Evolutionary conservation across 2,113 vertebrate genomes (phyloP), one percentile per base, ranked within the genome.

Genomic region (Egretta garzetta): DNA sequence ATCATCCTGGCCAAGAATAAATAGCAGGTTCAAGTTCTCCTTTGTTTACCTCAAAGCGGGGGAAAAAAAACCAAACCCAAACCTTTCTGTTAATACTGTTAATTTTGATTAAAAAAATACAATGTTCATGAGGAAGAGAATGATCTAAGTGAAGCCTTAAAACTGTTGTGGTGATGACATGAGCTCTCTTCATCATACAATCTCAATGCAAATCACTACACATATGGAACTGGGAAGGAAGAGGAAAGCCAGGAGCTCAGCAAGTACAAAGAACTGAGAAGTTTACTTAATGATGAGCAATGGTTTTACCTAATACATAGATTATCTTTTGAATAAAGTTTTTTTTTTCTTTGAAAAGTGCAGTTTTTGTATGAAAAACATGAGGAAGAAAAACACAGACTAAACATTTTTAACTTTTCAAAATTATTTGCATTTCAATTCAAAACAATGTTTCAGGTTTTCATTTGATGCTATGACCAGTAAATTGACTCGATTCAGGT

Each of bases 1-100:
- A 72, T 5, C 24, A 12, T 10, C 37, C 28, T 15, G 53, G 23
- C 30, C 59, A 39, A 62, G 43, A 89, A 73, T 35, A 53, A 62
- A 30, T 10, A 74, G 12, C 18, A 55, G 10, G 7, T 39, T 80
- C 23, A 45, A 71, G 3, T 63, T 83, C n/a, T 75, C 5, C 24
- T 47, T 82, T 50, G 4, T 35, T n/a, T 68, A 41, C 8, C 12
- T 9, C 1, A 82, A 88, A 79, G 16, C 4, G 8, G 6, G 41
- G 16, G 5, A 4, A 4, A 4, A 4, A 37, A 11, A 11, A n/a
- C n/a, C n/a, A 15, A 5, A 1, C 1, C 11, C 7, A 58, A 43
- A 43, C 41, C 19, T 43, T 83, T 45, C 16, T 50, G 5, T 27
- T 28, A 45, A 17, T 17, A 55, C 11, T 60, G 14, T 35, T 49